These are phyloP conservation scores for Phalacrocorax carbo DNA, from an alignment of 2,113 vertebrate species.

Conservation along the genomic window DNA sequence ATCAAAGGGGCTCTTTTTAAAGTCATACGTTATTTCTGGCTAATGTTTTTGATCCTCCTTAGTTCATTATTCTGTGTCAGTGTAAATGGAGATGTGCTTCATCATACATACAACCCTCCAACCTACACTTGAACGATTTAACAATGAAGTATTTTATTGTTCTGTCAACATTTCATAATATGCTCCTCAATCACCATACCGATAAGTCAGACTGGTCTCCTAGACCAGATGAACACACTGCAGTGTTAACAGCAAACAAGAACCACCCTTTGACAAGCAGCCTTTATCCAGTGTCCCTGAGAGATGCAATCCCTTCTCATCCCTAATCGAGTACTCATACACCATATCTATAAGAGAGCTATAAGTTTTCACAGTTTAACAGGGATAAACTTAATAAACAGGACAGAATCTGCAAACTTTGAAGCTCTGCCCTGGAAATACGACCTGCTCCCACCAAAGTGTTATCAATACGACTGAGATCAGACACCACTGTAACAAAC, in stretches of 20 bases:
- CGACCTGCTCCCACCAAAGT: background rate
- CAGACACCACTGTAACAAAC: background rate
- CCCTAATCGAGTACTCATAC: background rate
- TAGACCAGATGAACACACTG: background rate
- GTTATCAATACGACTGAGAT: background rate
- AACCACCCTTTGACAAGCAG: background rate
- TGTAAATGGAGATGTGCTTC: background rate
- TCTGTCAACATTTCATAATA: background rate
- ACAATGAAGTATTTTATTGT: background rate
- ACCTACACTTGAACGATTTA: background rate
- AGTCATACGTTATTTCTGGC: background rate
- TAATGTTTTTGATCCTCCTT: conserved; percentile 4
- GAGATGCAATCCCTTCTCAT: background rate
- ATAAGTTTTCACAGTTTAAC: background rate
- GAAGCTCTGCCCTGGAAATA: background rate
- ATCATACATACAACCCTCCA: background rate
- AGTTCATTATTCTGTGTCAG: background rate
- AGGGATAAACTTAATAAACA: background rate
- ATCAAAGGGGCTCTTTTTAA: background rate
- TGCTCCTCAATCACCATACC: background rate
- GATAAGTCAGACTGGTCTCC: background rate
- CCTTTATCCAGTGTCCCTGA: background rate
- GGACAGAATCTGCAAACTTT: background rate
- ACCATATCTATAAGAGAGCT: background rate
- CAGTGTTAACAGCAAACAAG: background rate